Conservation (phyloP, 1,140 invertebrate genomes). For the Zophobas morio region DNA sequence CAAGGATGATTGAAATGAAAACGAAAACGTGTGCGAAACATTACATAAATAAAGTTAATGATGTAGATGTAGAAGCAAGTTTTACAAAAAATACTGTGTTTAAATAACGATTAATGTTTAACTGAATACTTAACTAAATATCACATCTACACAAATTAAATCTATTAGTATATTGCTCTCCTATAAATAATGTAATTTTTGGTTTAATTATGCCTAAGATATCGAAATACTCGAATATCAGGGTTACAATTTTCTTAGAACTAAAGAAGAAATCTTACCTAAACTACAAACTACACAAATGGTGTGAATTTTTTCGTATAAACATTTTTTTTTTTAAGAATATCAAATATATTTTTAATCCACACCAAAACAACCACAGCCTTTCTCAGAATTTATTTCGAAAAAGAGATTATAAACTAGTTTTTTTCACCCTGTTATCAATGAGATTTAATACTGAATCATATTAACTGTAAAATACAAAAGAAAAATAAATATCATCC, state of each 20-base stretch:
- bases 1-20: slow-evolving; percentile 38
- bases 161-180: slow-evolving; percentile 49
- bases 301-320: slow-evolving; percentile 23
- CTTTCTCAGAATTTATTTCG: slow-evolving; percentile 45
- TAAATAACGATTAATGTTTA: slow-evolving; percentile 25
- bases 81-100: slow-evolving; percentile 49
- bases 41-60: slow-evolving; percentile 35
- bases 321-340: slow-evolving; percentile 23
- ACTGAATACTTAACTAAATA: slow-evolving; percentile 46
- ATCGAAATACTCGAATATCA: slow-evolving; percentile 14
- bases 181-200: slow-evolving; percentile 48
- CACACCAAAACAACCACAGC: slow-evolving; percentile 49
- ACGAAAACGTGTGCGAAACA: not conserved
- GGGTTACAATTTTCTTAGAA: not conserved
- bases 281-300: slow-evolving; percentile 20
- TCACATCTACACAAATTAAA: slow-evolving; percentile 47
- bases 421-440: slow-evolving; percentile 48
- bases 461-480: slow-evolving; percentile 29
- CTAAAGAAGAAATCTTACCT: slow-evolving; percentile 21
- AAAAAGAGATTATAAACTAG: slow-evolving; percentile 43
- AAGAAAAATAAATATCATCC: slow-evolving; percentile 43
- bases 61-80: slow-evolving; percentile 26
- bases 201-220: slow-evolving; percentile 41
- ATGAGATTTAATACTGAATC: slow-evolving; percentile 52
- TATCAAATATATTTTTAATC: slow-evolving; percentile 43